These are phyloP conservation scores for Cydia splendana DNA, from an alignment of 1,140 invertebrate species.

Conservation along the genomic window DNA sequence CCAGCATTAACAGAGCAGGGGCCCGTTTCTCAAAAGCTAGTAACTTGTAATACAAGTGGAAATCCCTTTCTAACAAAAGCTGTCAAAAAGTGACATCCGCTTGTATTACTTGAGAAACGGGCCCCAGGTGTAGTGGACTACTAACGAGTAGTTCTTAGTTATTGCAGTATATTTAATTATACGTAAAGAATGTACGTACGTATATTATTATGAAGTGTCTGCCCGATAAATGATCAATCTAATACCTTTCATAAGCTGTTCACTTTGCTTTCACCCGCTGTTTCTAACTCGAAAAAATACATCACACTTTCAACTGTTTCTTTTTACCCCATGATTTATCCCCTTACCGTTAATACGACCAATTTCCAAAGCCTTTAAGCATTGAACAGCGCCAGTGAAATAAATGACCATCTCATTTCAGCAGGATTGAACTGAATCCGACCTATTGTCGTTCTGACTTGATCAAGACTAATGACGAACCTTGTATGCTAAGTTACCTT, in stretches of 20 bases:
- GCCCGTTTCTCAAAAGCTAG: too few species aligned
- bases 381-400: slow-evolving; percentile 27
- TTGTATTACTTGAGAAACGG: too few species aligned
- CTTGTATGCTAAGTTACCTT: slow-evolving; percentile 26
- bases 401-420: slow-evolving; percentile 30
- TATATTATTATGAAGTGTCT: too few species aligned
- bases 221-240: neutral
- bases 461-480: slow-evolving; percentile 28
- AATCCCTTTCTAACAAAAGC: too few species aligned
- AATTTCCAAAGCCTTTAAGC: slow-evolving; percentile 30
- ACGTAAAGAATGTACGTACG: too few species aligned
- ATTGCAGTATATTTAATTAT: too few species aligned
- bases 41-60: too few species aligned
- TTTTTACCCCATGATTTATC: slow-evolving; percentile 26
- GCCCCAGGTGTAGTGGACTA: too few species aligned
- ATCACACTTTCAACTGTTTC: slow-evolving; percentile 11
- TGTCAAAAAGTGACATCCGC: too few species aligned
- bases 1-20: too few species aligned
- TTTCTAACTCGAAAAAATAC: neutral
- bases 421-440: slow-evolving; percentile 18
- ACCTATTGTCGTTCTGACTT: slow-evolving; percentile 30
- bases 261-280: neutral
- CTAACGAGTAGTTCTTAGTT: too few species aligned
- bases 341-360: slow-evolving; percentile 17
- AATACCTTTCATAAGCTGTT: neutral